These are phyloP conservation scores for Phalacrocorax brasilianus DNA, from an alignment of 2,113 vertebrate species.

Conservation along the genomic window DNA sequence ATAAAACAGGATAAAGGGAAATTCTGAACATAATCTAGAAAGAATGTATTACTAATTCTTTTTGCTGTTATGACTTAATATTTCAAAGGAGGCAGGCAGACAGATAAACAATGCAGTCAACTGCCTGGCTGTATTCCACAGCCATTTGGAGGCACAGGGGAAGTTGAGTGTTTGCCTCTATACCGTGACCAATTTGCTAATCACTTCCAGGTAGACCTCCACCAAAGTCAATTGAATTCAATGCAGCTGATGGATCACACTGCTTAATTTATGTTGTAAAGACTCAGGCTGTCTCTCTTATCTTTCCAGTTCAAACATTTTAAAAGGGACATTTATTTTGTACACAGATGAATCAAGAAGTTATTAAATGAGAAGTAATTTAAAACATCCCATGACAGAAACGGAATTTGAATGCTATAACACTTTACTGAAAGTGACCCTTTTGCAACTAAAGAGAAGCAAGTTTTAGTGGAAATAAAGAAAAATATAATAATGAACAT, in stretches of 20 bases:
- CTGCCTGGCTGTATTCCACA: not conserved
- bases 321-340: not conserved
- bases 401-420: not conserved
- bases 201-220: slow-evolving; percentile 21
- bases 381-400: not conserved
- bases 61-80: not conserved
- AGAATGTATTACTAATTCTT: not conserved
- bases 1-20: not conserved
- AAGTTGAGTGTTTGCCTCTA: not conserved
- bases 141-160: not conserved
- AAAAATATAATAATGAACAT: not conserved
- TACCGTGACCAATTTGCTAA: not conserved
- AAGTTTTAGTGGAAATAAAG: not conserved
- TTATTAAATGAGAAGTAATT: not conserved
- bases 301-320: not conserved
- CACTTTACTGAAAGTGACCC: not conserved
- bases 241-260: not conserved
- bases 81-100: not conserved
- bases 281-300: not conserved
- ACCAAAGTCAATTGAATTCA: not conserved
- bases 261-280: not conserved
- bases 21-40: not conserved
- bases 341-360: not conserved
- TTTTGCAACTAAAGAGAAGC: not conserved
- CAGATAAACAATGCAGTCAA: not conserved